Base-by-base conservation (phyloP, 2,888 invertebrate species). In the Polietes domitor region DNA sequence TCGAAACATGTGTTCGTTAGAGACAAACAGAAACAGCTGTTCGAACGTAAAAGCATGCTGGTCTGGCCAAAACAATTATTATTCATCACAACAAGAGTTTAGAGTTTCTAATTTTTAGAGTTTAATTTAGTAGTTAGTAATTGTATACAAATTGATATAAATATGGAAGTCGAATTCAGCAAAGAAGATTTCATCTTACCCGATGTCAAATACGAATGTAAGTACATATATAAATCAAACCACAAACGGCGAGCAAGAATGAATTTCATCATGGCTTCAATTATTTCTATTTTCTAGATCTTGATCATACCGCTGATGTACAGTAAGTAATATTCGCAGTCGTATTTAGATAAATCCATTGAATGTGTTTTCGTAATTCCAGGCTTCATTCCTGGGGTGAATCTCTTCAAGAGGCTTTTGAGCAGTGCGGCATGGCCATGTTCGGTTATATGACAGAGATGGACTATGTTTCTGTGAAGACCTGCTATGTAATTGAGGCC, bases 231-330 rank as follows among this genome's bases (percentile, higher is more conserved):
- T n/a, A 17, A 0, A n/a, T n/a, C n/a, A n/a, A n/a, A 47, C 47
- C 6, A 26, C 1, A 58, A 21, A 53, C n/a, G 32, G 32, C 32
- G 32, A n/a, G n/a, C 12, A 7, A 37, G 37, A 3, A 15, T n/a
- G n/a, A n/a, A 61, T 61, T 61, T 61, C 61, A 61, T 19, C 61
- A 61, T 19, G 0, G 37, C 12, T 37, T 12, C 15, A 26, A 24
- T 43, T 53, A 10, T 55, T 68, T 55, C 37, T 63, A 12, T 82
- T 41, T 87, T 83, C 81, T 93, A 97, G 97, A 97, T 94, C 93
- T 99, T 91, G 99, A 99, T 91, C 99, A 99, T 91, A 98, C 99
- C 37, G 99, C 99, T 19, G 99, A 99, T 93, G 97, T 99, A n/a
- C 99, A 99, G 97, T 98, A 94, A 96, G 97, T 96, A 89, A 76